Base-by-base conservation (phyloP, 2,113 vertebrate species). In the Xenopus borealis region DNA sequence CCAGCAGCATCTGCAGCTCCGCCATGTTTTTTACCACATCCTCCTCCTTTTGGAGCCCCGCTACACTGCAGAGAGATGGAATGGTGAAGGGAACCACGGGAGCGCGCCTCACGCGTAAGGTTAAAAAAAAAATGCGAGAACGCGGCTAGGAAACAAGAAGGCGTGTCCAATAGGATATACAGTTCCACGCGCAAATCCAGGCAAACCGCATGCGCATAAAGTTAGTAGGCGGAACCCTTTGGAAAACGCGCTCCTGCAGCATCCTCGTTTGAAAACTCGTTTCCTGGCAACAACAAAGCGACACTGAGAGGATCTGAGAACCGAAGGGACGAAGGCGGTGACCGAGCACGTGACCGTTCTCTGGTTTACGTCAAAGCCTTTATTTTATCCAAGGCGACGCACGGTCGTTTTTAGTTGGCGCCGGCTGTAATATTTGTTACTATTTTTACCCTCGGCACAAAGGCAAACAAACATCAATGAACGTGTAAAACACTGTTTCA, bases 1-100 rank as follows among this genome's bases (percentile, higher is more conserved):
- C 96, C 89, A 98, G 89, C 88, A 98, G 94, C 96, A 98, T 97
- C 94, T 98, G 96, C 88, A 98, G 89, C 94, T 98, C 96, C 95
- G 96, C 96, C 95, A 98, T 98, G 93, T 98, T 46, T 46, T 20
- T 61, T 66, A 69, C 17, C 94, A 97, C 95, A 96, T 96, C 86
- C 86, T 89, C 83, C 84, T 81, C 72, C 81, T 62, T 75, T 23
- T 6, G 79, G 72, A 79, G 50, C 80, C 78, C 80, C 79, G 71
- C 80, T 68, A 61, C 76, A 80, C 79, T 53, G 65, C 63, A 71
- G 79, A 78, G 46, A 50, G 69, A 70, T 71, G 16, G 70, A 67
- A 30, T 67, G 69, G 17, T 23, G 72, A 79, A 77, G 68, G 78
- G 80, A 80, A 78, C 52, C 66, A 74, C 66, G 77, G 71, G 12